These are phyloP conservation scores for Egretta garzetta DNA, from an alignment of 2,113 vertebrate species.

Conservation along the genomic window DNA sequence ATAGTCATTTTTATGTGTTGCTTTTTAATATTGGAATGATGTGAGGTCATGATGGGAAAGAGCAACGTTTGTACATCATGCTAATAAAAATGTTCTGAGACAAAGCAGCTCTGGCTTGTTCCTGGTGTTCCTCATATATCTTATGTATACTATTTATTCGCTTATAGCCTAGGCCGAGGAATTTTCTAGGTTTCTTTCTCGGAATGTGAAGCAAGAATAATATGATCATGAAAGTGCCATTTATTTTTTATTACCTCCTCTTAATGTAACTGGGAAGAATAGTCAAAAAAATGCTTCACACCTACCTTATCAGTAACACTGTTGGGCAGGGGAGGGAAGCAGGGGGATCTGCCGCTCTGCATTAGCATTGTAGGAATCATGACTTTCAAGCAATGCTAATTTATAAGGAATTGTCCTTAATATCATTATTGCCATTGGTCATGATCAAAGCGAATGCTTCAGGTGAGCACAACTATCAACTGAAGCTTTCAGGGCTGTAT, in stretches of 20 bases:
- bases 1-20: constrained; percentile 52
- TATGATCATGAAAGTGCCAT: not conserved
- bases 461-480: not conserved
- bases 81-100: constrained; percentile 60
- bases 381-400: not conserved
- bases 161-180: not conserved
- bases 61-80: not conserved
- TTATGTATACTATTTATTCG: not conserved
- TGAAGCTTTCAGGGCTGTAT: not conserved
- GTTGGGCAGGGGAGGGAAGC: not conserved
- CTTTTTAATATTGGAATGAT: constrained; percentile 8
- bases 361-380: not conserved
- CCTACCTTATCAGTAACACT: not conserved
- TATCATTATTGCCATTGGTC: not conserved
- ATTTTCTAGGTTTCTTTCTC: not conserved
- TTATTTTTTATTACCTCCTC: not conserved
- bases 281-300: not conserved
- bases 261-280: not conserved
- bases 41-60: constrained; percentile 1
- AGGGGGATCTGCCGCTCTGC: not conserved
- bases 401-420: not conserved
- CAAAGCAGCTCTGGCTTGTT: constrained; percentile 2
- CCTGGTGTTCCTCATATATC: not conserved
- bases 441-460: not conserved
- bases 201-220: not conserved